Conservation (phyloP, 2,888 invertebrate genomes). For the Chymomyza fuscimana region DNA sequence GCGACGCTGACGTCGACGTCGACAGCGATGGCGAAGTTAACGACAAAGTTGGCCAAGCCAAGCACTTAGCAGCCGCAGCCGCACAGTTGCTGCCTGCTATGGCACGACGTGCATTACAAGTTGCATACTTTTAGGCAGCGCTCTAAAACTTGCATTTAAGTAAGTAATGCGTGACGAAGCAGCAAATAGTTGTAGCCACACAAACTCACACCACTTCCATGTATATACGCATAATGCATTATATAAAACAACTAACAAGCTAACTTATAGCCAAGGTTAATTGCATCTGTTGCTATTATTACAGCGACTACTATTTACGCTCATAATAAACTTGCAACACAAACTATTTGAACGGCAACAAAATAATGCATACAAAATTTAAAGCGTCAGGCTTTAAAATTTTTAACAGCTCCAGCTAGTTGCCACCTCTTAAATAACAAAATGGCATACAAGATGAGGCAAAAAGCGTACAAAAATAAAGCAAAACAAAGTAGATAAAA, state of each 20-base stretch:
- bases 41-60: slow-evolving; percentile 37
- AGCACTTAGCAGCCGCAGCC: slow-evolving; percentile 33
- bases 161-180: slow-evolving; percentile 8
- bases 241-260: background rate
- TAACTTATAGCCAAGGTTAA: slow-evolving; percentile 57
- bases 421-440: slow-evolving; percentile 53
- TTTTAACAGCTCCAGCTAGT: background rate
- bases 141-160: background rate
- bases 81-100: slow-evolving; percentile 13
- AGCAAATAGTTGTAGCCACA: slow-evolving; percentile 16
- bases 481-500: background rate
- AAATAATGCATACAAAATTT: background rate
- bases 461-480: slow-evolving; percentile 11
- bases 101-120: background rate
- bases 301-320: background rate
- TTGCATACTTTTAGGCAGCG: slow-evolving; percentile 43
- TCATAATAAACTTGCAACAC: slow-evolving; percentile 45
- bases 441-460: slow-evolving; percentile 62
- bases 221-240: background rate
- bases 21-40: slow-evolving; percentile 24
- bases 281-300: slow-evolving; percentile 21
- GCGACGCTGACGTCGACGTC: background rate
- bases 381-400: slow-evolving; percentile 62
- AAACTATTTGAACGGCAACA: slow-evolving; percentile 56
- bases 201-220: background rate